Percentiles rank a stretch among this genome's conserved stretches.
Evolutionary conservation across 2,113 vertebrate species (phyloP).

Genomic region (Mastomys natalensis): DNA sequence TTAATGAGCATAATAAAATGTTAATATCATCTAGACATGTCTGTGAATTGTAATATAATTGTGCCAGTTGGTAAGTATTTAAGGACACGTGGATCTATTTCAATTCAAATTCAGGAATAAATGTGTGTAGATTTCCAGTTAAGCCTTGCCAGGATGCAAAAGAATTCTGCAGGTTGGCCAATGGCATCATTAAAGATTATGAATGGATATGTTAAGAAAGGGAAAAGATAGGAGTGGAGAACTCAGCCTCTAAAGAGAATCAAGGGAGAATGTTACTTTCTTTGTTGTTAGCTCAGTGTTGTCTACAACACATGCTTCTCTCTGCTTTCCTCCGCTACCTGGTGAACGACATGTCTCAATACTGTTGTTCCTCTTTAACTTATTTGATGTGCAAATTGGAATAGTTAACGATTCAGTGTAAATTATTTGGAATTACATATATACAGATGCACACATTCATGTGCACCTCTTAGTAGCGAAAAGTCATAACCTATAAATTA

Average conservation of each 20-base stretch:
- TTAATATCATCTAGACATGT: conserved; percentile 19
- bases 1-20: conserved; percentile 60
- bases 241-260: neutral
- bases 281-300: neutral
- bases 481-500: neutral
- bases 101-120: conserved; percentile 28
- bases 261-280: neutral
- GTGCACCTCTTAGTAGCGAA: neutral
- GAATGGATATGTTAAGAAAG: conserved; percentile 17
- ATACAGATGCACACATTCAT: neutral
- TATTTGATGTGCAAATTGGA: neutral
- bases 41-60: conserved; percentile 40
- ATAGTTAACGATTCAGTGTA: neutral
- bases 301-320: neutral
- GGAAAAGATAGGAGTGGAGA: neutral
- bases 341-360: neutral
- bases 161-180: conserved; percentile 6
- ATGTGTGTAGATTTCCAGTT: conserved; percentile 50
- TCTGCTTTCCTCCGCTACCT: neutral
- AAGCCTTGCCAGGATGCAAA: conserved; percentile 23
- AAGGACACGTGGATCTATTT: conserved; percentile 33
- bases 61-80: conserved; percentile 7
- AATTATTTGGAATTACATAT: neutral
- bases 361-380: neutral
- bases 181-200: conserved; percentile 38